Base-by-base conservation (phyloP, 2,888 invertebrate genomes). In the Leucoma salicis region DNA sequence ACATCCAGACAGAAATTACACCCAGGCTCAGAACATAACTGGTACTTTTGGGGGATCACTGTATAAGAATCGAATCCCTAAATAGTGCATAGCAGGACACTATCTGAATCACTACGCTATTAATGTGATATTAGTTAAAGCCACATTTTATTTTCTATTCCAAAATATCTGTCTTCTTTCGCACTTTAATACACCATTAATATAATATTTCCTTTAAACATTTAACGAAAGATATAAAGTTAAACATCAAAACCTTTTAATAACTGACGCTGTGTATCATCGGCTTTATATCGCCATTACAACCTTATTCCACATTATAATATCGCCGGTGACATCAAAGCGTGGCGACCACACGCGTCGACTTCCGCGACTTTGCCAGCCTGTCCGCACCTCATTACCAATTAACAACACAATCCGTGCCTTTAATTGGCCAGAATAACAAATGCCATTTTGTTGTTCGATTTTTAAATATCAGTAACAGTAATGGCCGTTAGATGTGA, bases 331-430 rank as follows among this genome's bases (percentile, higher is more conserved):
- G 50, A 58, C 65, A 71, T 75, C 67, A 71, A 71, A 70, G 31
- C 10, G 14, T 32, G n/a, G 11, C 66, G 77, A 63, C 77, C 80
- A 79, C 81, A 77, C 81, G 74, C 78, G 67, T 55, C 47, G 77
- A 69, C 76, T 76, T 80, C 79, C 80, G 69, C 56, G 54, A 60
- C 67, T 63, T 68, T 68, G 60, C 29, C 29, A 13, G 14, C 13
- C 29, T 25, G 45, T 45, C 42, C 42, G 14, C 44, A 31, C 36
- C 44, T 49, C 45, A 39, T 45, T 49, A 49, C 21, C 49, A 37
- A 45, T 49, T 49, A 39, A 39, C 27, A 37, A 37, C 34, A 42
- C 42, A 42, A 42, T 42, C 42, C 31, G 35, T 37, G 21, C n/a
- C 18, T 12, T 31, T 39, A 39, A 39, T 44, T 44, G 39, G 32